These are phyloP conservation scores for Helleia helle DNA, from an alignment of 2,888 invertebrate genomes.

Conservation along the genomic window DNA sequence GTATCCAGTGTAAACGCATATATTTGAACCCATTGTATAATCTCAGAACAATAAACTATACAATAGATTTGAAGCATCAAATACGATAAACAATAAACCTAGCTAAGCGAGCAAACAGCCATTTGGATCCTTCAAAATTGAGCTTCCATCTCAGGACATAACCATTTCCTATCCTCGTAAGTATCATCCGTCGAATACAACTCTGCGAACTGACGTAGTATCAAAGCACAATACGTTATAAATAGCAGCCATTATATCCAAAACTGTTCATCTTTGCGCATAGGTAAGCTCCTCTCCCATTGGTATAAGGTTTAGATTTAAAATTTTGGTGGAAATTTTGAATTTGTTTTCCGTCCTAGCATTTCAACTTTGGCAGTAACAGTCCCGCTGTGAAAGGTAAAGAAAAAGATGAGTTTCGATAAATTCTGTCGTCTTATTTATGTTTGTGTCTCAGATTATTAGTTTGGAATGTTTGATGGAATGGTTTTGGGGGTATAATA, in stretches of 20 bases:
- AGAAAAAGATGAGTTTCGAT: slow-evolving; percentile 44
- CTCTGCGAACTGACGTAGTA: slow-evolving; percentile 54
- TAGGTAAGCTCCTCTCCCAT: slow-evolving; percentile 16
- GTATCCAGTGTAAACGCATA: too few species aligned
- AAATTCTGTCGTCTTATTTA: slow-evolving; percentile 41
- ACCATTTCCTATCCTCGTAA: slow-evolving; percentile 38
- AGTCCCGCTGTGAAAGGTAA: slow-evolving; percentile 54
- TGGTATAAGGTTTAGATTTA: slow-evolving; percentile 7
- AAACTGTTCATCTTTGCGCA: slow-evolving; percentile 10
- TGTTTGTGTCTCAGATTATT: slow-evolving; percentile 28
- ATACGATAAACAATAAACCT: slow-evolving; percentile 44
- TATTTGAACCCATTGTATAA: too few species aligned
- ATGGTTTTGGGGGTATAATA: too few species aligned
- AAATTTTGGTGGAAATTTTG: slow-evolving; percentile 12
- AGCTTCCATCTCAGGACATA: slow-evolving; percentile 49
- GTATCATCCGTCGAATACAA: slow-evolving; percentile 45
- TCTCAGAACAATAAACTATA: too few species aligned
- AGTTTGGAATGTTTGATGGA: too few species aligned
- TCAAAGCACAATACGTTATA: slow-evolving; percentile 72
- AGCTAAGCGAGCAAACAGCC: slow-evolving; percentile 46
- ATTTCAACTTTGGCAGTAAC: slow-evolving; percentile 50
- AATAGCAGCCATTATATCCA: slow-evolving; percentile 51
- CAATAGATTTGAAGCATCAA: slow-evolving; percentile 35
- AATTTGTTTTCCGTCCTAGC: slow-evolving; percentile 30
- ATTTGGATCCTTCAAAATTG: slow-evolving; percentile 51